Percentiles rank a stretch among this genome's conserved stretches.
Conservation (phyloP, 2,888 invertebrate genomes). For the Tipula unca region DNA sequence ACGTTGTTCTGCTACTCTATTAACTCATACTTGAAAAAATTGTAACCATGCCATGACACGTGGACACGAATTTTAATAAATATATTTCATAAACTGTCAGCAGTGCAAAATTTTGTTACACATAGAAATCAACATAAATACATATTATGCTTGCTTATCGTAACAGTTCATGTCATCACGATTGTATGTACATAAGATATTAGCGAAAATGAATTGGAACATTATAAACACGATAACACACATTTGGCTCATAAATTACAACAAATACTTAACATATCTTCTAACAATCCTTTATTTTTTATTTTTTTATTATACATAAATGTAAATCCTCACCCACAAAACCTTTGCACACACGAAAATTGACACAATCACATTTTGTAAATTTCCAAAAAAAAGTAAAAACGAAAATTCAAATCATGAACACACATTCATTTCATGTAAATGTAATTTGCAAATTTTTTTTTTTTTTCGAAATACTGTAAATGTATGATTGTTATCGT, state of each 20-base stretch:
- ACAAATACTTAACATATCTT: background rate
- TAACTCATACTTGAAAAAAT: too few species aligned
- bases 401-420: background rate
- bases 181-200: background rate
- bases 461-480: background rate
- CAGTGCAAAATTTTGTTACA: background rate
- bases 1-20: too few species aligned
- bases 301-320: too few species aligned
- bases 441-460: slow-evolving; percentile 1
- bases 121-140: too few species aligned
- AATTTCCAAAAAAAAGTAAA: background rate
- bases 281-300: too few species aligned
- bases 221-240: background rate
- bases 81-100: background rate
- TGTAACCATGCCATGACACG: background rate
- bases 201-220: background rate
- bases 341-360: background rate
- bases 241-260: background rate
- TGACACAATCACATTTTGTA: background rate
- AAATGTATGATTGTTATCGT: background rate
- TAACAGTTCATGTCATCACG: background rate
- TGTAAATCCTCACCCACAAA: background rate
- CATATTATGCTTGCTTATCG: background rate
- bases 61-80: background rate
- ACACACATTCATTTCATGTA: background rate